Evolutionary conservation across 2,113 vertebrate genomes (phyloP).

Genomic region (Oncorhynchus nerka): DNA sequence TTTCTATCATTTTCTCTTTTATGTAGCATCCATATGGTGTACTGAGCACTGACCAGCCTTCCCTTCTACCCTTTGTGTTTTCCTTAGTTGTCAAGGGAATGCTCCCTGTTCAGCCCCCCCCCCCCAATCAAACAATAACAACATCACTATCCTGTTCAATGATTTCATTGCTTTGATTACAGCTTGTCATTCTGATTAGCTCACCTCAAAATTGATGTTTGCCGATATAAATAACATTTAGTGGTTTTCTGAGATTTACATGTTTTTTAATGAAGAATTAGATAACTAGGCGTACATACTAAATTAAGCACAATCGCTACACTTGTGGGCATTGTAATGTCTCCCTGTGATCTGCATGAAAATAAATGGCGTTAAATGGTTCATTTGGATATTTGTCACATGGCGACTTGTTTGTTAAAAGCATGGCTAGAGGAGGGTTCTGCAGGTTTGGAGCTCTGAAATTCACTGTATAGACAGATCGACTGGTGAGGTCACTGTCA

Average conservation of each 20-base stretch:
- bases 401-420: too few species aligned
- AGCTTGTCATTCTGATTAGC: neutral
- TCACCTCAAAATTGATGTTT: neutral
- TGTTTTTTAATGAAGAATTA: too few species aligned
- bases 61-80: neutral
- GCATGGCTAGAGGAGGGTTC: too few species aligned
- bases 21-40: too few species aligned
- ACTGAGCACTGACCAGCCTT: neutral
- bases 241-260: too few species aligned
- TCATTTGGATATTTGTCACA: too few species aligned
- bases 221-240: neutral
- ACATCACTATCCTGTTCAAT: neutral
- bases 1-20: neutral
- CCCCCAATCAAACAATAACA: neutral
- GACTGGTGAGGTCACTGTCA: neutral
- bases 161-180: neutral
- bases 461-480: neutral
- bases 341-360: too few species aligned
- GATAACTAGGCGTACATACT: too few species aligned
- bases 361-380: too few species aligned
- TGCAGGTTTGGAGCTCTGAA: neutral
- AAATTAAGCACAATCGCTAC: too few species aligned
- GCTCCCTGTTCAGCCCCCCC: neutral
- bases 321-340: too few species aligned
- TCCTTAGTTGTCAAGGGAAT: constrained; percentile 1